Evolutionary conservation across 2,888 invertebrate species (phyloP), one percentile per base, ranked within the genome.

Genomic region (Diaperis boleti): DNA sequence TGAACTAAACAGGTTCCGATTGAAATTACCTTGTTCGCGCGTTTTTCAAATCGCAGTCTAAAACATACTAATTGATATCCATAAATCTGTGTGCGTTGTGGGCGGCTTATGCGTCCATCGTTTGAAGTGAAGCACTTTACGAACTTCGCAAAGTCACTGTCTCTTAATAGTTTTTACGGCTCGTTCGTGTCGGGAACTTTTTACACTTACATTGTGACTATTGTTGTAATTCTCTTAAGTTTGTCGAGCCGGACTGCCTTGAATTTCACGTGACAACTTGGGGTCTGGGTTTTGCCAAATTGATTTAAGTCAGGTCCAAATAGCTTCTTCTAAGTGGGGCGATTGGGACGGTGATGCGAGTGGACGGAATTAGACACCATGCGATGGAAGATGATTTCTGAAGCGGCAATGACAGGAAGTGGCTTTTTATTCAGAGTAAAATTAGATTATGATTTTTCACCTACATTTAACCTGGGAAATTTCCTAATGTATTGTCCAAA

Each of bases 111-210:
- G 41, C 55, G 11, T 22, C 31, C 31, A 49, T 37, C 39, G 52
- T 35, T 39, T 39, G 56, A 45, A 56, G 56, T 42, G 11, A 56
- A 45, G 56, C 59, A 49, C 49, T 49, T 59, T 59, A 49, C 59
- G 47, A 49, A 47, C 26, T 62, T 62, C 56, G 56, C 62, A 47
- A 50, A 62, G 62, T 62, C 62, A 62, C 62, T 62, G 47, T 11
- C 45, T 62, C 62, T 62, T 62, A 56, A 62, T 56, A 62, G 62
- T 56, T 62, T 62, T 62, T 62, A 62, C 50, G 42, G 62, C 56
- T 54, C 49, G 56, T 55, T 56, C 56, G n/a, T n/a, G n/a, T n/a
- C n/a, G n/a, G n/a, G n/a, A n/a, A n/a, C n/a, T n/a, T n/a, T n/a
- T n/a, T n/a, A n/a, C n/a, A n/a, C n/a, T n/a, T n/a, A n/a, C n/a